A percentile compares a stretch with the other conserved stretches of the same genome.
Conservation (phyloP, 2,888 invertebrate species). For the Heliconius aoede region DNA sequence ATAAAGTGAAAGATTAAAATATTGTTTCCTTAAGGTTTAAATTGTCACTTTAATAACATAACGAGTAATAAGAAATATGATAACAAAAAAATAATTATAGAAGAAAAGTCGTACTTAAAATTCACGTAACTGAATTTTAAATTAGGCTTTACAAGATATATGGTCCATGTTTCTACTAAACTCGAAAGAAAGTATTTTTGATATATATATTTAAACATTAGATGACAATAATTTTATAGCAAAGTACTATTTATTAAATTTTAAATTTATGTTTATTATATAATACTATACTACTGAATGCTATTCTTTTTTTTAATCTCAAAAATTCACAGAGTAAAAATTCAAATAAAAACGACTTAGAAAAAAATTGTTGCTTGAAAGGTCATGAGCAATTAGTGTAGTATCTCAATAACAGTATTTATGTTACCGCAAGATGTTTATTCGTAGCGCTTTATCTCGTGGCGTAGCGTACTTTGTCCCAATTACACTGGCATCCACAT, state of each 20-base stretch:
- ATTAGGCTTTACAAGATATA: no score
- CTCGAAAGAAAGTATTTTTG: no score
- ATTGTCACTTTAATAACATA: neutral
- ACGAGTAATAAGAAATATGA: neutral
- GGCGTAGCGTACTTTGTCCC: conserved; percentile 24
- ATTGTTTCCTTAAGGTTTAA: conserved; percentile 1
- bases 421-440: conserved; percentile 24
- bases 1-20: conserved; percentile 8
- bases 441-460: conserved; percentile 31
- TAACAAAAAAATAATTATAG: neutral
- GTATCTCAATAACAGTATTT: conserved; percentile 27
- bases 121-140: no score
- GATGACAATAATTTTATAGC: no score
- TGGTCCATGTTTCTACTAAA: no score
- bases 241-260: no score
- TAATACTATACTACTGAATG: no score
- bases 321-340: neutral
- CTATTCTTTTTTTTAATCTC: neutral
- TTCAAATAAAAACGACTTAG: neutral
- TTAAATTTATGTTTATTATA: no score
- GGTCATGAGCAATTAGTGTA: conserved; percentile 10
- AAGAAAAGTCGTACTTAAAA: no score
- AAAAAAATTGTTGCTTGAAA: neutral
- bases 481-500: conserved; percentile 11
- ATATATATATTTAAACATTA: no score